Percentiles rank a stretch among this genome's conserved stretches.
Conservation (phyloP, 2,797 vertebrate genomes). For the Pipistrellus kuhlii region DNA sequence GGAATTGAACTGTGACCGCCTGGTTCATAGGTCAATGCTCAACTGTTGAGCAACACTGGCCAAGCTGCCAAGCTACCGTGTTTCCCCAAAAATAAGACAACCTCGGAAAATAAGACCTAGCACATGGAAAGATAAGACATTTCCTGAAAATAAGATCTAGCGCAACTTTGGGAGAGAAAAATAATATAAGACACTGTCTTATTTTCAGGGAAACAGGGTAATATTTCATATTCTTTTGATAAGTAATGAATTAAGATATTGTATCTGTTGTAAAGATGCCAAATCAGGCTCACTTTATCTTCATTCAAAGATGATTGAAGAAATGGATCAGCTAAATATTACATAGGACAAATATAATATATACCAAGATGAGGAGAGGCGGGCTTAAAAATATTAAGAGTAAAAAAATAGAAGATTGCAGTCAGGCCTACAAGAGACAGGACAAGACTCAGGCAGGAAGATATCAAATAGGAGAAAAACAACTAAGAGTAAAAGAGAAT, state of each 20-base stretch:
- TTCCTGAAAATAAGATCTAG: no score
- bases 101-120: no score
- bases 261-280: slow-evolving; percentile 80
- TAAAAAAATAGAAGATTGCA: neutral
- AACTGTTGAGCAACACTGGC: no score
- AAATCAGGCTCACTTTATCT: slow-evolving; percentile 83
- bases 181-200: no score
- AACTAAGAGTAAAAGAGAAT: slow-evolving; percentile 52
- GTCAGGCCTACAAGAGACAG: slow-evolving; percentile 51
- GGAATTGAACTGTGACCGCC: no score
- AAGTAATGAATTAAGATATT: slow-evolving; percentile 87
- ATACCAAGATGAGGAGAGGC: slow-evolving; percentile 28
- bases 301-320: slow-evolving; percentile 80
- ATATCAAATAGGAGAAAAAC: slow-evolving; percentile 51
- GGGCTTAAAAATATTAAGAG: neutral
- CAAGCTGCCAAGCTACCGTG: no score
- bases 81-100: no score
- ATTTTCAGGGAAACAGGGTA: no score
- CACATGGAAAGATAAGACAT: no score
- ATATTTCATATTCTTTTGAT: slow-evolving; percentile 82
- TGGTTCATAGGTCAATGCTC: no score
- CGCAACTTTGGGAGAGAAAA: no score
- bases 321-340: slow-evolving; percentile 82
- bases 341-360: slow-evolving; percentile 60
- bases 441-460: neutral